A percentile compares a stretch with the other conserved stretches of the same genome.
Evolutionary conservation across 2,113 vertebrate genomes (phyloP).

Genomic region (Leptosomus discolor): DNA sequence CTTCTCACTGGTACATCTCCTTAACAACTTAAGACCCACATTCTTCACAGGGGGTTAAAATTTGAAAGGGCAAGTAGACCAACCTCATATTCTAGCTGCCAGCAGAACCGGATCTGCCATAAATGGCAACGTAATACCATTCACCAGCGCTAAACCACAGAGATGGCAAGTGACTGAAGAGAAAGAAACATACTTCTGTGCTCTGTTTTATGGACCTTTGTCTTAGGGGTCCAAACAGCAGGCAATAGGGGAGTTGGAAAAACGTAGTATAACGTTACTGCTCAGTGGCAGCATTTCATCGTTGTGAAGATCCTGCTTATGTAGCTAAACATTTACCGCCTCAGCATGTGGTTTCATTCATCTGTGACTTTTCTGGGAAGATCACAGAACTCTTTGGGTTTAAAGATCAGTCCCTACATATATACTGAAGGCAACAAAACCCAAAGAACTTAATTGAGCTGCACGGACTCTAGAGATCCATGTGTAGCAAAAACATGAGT

Average conservation of each 20-base stretch:
- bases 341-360: neutral
- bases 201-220: neutral
- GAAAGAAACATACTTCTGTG: neutral
- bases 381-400: neutral
- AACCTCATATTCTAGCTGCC: neutral
- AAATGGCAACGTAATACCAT: neutral
- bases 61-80: neutral
- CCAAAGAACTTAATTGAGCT: neutral
- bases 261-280: neutral
- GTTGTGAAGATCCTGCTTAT: neutral
- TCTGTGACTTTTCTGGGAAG: neutral
- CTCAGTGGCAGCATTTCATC: neutral
- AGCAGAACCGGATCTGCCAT: neutral
- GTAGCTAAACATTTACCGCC: neutral
- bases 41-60: neutral
- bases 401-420: neutral
- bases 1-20: neutral
- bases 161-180: neutral
- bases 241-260: neutral
- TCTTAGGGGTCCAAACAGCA: neutral
- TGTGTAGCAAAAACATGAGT: neutral
- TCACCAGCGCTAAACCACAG: neutral
- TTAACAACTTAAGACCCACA: neutral
- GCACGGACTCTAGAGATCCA: neutral
- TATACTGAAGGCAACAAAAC: neutral